Evolutionary conservation across 2,113 vertebrate genomes (phyloP).

Genomic region (Megaleporinus macrocephalus): DNA sequence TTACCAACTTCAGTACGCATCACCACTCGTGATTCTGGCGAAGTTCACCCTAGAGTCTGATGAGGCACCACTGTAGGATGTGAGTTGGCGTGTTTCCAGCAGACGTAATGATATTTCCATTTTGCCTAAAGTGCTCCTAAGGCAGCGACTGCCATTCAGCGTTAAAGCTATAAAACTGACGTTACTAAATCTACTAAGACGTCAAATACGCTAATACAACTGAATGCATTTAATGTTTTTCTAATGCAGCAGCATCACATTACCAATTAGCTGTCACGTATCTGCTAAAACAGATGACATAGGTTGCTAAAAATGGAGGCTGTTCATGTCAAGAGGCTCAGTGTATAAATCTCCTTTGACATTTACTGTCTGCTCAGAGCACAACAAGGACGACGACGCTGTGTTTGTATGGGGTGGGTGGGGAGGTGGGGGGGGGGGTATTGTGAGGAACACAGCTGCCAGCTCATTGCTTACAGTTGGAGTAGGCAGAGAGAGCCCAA

Average conservation of each 20-base stretch:
- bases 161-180: too few relatives aligned
- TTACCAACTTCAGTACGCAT: too few relatives aligned
- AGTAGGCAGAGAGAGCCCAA: conserved; percentile 9
- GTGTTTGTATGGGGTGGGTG: neutral
- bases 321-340: neutral
- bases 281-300: conserved; percentile 6
- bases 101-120: too few relatives aligned
- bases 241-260: neutral
- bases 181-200: too few relatives aligned
- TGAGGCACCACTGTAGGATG: too few relatives aligned
- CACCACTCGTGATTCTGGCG: too few relatives aligned
- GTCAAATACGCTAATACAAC: neutral
- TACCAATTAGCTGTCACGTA: neutral
- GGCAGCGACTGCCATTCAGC: too few relatives aligned
- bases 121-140: too few relatives aligned
- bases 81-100: too few relatives aligned
- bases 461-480: neutral
- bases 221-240: neutral
- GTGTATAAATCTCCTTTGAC: conserved; percentile 14
- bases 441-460: neutral
- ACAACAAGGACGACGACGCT: conserved; percentile 11
- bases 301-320: conserved; percentile 12
- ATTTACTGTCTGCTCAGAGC: conserved; percentile 14
- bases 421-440: neutral
- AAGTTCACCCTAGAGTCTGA: too few relatives aligned